Evolutionary conservation across 2,113 vertebrate species (phyloP).

Genomic region (Hippoglossus stenolepis): DNA sequence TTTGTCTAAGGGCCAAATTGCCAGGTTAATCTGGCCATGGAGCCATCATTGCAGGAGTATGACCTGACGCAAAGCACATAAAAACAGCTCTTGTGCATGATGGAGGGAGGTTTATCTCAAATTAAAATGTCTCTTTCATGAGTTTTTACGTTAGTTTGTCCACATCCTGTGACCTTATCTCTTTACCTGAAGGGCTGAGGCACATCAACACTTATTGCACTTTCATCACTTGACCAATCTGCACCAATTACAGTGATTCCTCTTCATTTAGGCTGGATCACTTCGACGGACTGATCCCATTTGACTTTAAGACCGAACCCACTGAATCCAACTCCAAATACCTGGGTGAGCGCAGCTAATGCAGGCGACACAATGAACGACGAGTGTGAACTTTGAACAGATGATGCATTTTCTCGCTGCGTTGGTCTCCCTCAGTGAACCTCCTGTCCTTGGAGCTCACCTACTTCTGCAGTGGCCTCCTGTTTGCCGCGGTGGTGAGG

Average conservation of each 20-base stretch:
- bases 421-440: slow-evolving; percentile 69
- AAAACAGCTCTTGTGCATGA: not conserved
- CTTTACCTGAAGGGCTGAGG: not conserved
- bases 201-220: not conserved
- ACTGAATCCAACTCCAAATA: slow-evolving; percentile 86
- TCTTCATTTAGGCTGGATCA: slow-evolving; percentile 79
- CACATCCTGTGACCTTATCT: not conserved
- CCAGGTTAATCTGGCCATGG: no score
- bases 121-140: not conserved
- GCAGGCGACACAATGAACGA: not conserved
- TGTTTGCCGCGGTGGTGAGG: slow-evolving; percentile 87
- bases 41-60: no score
- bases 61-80: not conserved
- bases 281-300: slow-evolving; percentile 86
- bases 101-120: not conserved
- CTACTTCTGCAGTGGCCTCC: slow-evolving; percentile 86
- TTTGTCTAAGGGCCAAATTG: no score
- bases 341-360: slow-evolving; percentile 78
- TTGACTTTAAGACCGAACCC: slow-evolving; percentile 89
- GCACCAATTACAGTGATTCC: not conserved
- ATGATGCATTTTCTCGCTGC: not conserved
- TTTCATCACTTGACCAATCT: not conserved
- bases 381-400: not conserved
- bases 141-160: not conserved
- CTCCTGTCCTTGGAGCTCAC: slow-evolving; percentile 87